Percentiles rank a stretch among this genome's conserved stretches.
Conservation (phyloP, 2,888 invertebrate genomes). For the Acleris literana region DNA sequence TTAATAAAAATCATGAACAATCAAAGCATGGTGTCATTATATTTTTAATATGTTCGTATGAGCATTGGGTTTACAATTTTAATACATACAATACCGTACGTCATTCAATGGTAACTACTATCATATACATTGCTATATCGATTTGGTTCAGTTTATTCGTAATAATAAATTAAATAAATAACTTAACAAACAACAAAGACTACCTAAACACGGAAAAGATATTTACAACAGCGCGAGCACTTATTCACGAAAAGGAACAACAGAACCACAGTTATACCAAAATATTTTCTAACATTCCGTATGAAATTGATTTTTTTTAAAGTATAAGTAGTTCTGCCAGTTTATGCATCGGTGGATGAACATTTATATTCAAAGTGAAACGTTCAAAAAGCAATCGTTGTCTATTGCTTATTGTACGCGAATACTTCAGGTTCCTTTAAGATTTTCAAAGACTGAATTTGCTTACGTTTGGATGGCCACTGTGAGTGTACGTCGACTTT, state of each 20-base stretch:
- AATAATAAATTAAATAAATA: slow-evolving; percentile 57
- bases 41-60: slow-evolving; percentile 39
- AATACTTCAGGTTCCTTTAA: not conserved
- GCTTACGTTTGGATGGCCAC: slow-evolving; percentile 69
- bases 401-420: slow-evolving; percentile 6
- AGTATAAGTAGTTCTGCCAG: slow-evolving; percentile 28
- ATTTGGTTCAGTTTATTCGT: slow-evolving; percentile 41
- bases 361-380: not conserved
- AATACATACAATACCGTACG: slow-evolving; percentile 43
- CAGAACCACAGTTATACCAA: slow-evolving; percentile 33
- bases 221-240: slow-evolving; percentile 69
- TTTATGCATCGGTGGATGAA: slow-evolving; percentile 41
- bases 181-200: slow-evolving; percentile 41
- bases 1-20: slow-evolving; percentile 44
- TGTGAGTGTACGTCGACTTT: slow-evolving; percentile 64
- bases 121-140: slow-evolving; percentile 39
- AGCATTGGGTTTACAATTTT: slow-evolving; percentile 38
- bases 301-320: slow-evolving; percentile 6
- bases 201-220: slow-evolving; percentile 38
- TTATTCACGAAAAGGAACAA: slow-evolving; percentile 36
- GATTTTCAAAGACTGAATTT: slow-evolving; percentile 40
- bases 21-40: slow-evolving; percentile 46
- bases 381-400: slow-evolving; percentile 13
- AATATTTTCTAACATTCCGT: slow-evolving; percentile 14
- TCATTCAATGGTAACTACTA: slow-evolving; percentile 59